Evolutionary conservation across 2,888 invertebrate genomes (phyloP), one percentile per base, ranked within the genome.

Genomic region (Scaptomyza polygonia): DNA sequence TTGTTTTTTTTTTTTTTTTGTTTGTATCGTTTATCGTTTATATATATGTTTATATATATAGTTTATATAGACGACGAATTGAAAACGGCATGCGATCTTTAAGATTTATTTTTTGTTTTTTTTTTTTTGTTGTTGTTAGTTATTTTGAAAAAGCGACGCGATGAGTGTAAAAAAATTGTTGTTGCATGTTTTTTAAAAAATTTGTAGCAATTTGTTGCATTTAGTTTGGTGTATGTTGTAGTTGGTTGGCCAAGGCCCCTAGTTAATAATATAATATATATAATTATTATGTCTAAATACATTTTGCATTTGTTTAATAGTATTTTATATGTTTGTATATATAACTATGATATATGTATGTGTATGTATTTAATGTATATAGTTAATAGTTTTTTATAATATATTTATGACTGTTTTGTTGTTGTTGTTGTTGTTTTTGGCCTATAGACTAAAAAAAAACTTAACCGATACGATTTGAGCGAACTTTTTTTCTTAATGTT

Each of bases 161-260:
- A 64, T 14, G 14, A 36, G 39, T 14, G 5, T 34, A 9, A 29
- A 34, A 79, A 74, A 79, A 49, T 21, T n/a, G 2, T 64, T 55
- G 39, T 73, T 7, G 36, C 7, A 44, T 54, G 62, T 76, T 75
- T 63, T 70, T 68, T 82, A 9, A 83, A 80, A 77, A 82, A 81
- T 85, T 81, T 81, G 81, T 81, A 79, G 83, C 81, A 81, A 85
- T 85, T 81, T 77, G 81, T 81, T 81, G 80, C 80, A 84, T 81
- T 81, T 81, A 81, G 25, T 25, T 82, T 82, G 86, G 83, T 82
- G 83, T 82, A 76, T 86, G 52, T 86, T 86, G 52, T 86, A 86
- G 86, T 82, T 81, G 67, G 34, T 80, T 78, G 82, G 83, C 81
- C 79, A 63, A 40, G 67, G 86, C 82, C 83, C 70, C 75, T 75